phyloP scores from a whole-genome alignment of 2,797 vertebrate species.

The Steatocranus sp. region DNA sequence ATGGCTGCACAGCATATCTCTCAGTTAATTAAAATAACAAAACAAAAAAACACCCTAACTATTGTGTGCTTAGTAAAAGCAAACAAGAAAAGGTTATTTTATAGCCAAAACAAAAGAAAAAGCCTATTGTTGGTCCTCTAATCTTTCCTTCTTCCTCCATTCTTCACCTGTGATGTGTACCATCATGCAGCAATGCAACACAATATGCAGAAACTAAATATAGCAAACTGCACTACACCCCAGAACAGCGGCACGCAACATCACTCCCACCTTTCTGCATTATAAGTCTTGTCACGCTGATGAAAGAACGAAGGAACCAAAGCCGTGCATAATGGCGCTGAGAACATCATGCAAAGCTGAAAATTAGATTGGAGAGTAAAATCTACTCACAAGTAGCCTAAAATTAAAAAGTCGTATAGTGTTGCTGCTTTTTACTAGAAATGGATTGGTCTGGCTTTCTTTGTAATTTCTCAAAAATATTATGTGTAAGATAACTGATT shows the following conservation, averaged over 20 bases:
- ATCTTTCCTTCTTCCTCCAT: neutral
- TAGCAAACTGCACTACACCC: slow-evolving; percentile 4
- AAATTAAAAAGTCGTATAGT: neutral
- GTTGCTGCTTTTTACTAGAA: neutral
- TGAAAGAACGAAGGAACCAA: neutral
- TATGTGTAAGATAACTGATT: neutral
- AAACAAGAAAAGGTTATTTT: neutral
- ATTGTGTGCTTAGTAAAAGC: neutral
- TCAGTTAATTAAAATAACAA: neutral
- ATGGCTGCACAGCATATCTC: neutral
- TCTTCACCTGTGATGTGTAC: neutral
- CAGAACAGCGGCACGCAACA: neutral
- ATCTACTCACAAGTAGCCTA: neutral
- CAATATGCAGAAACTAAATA: slow-evolving; percentile 35
- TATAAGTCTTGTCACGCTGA: slow-evolving; percentile 2
- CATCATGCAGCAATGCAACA: slow-evolving; percentile 9
- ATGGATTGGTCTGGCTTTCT: neutral
- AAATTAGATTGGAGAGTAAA: neutral
- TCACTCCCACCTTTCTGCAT: slow-evolving; percentile 19
- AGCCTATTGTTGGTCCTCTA: neutral
- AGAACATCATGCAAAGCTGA: neutral
- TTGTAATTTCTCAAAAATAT: neutral
- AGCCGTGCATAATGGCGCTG: neutral
- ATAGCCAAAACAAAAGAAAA: neutral
- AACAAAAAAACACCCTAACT: neutral